phyloP scores from a whole-genome alignment of 2,113 vertebrate species.

The Furnarius figulus region DNA sequence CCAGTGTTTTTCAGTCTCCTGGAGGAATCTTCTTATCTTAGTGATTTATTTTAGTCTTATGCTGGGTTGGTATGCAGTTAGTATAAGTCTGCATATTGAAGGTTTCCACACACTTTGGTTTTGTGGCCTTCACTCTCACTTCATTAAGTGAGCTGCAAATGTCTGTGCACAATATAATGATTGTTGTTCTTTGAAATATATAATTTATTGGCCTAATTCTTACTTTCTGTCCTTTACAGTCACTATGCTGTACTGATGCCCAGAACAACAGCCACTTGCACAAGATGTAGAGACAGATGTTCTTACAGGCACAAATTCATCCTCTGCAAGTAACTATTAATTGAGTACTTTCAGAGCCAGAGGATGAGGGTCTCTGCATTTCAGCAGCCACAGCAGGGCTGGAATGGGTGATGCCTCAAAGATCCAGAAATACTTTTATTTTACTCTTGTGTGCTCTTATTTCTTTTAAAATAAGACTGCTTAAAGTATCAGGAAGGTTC shows the following conservation, averaged over 20 bases:
- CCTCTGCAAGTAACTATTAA: neutral
- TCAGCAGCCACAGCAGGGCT: neutral
- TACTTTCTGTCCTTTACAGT: neutral
- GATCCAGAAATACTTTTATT: neutral
- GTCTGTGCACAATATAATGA: neutral
- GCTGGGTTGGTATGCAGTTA: slow-evolving; percentile 16
- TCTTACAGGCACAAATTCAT: neutral
- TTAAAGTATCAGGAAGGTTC: neutral
- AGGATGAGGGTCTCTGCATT: neutral
- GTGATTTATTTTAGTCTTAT: slow-evolving; percentile 51
- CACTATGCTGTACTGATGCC: neutral
- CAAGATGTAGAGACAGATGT: neutral
- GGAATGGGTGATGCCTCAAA: neutral
- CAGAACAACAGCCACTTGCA: neutral
- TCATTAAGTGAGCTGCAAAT: neutral
- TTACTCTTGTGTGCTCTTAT: neutral
- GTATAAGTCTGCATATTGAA: neutral
- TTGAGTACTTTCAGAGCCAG: neutral
- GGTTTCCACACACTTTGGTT: slow-evolving; percentile 5
- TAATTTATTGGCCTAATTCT: neutral
- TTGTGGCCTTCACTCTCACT: neutral
- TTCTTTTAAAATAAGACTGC: neutral
- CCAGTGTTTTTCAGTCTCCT: neutral
- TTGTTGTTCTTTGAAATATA: neutral
- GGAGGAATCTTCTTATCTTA: slow-evolving; percentile 46